These are phyloP conservation scores for Cryptotis parvus DNA, from an alignment of 2,113 vertebrate species.

Conservation along the genomic window DNA sequence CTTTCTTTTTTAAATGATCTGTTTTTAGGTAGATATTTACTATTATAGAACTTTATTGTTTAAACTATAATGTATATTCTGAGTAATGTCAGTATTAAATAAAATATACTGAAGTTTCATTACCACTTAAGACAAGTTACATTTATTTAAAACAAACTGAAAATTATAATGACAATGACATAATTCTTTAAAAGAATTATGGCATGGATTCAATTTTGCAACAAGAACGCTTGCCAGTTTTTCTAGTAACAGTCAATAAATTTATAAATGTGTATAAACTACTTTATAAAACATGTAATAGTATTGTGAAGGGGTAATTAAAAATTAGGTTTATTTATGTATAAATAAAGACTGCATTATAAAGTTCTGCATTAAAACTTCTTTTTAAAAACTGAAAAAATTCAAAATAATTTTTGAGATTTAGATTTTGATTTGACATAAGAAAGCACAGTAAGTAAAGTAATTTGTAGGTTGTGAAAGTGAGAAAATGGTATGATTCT, in stretches of 20 bases:
- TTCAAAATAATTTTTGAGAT: background rate
- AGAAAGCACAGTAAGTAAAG: background rate
- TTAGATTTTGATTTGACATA: background rate
- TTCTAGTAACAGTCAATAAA: background rate
- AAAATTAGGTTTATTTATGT: no score
- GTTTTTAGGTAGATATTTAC: no score
- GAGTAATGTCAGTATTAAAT: no score
- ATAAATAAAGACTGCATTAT: no score
- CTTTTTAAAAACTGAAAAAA: no score
- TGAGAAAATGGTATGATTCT: rapidly evolving
- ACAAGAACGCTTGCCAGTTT: background rate
- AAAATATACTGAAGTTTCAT: background rate
- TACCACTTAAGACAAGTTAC: background rate
- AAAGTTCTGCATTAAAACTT: no score
- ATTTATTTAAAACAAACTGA: background rate
- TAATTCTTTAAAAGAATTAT: background rate
- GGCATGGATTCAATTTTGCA: background rate
- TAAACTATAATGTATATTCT: no score
- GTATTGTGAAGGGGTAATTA: background rate
- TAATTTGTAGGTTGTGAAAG: background rate
- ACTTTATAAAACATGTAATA: background rate
- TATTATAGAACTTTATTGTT: no score
- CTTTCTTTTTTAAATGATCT: no score
- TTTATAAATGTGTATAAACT: background rate
- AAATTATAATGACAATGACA: background rate